Evolutionary conservation across 2,888 invertebrate species (phyloP), one percentile per base, ranked within the genome.

Genomic region (Notocelia uddmanniana): DNA sequence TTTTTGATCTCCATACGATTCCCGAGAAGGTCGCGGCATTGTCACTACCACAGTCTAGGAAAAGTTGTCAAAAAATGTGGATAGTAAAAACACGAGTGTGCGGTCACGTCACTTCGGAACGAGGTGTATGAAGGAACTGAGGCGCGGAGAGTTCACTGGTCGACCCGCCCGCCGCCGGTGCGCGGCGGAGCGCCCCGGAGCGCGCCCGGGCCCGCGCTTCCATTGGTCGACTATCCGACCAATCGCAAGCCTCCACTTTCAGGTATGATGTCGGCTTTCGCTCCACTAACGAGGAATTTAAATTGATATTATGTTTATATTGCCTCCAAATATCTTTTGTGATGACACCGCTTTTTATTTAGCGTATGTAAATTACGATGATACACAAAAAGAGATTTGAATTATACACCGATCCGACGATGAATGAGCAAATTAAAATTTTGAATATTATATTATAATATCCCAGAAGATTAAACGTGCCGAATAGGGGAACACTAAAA

Each of bases 1-100:
- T 90, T 99, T 99, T 91, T 98, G 97, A 89, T 98, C 98, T 89
- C 98, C 98, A 93, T 98, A 98, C 69, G 98, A 97, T 91, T 98
- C 98, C 82, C 98, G 96, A 83, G 98, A 97, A 80, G 98, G 98
- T 87, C 98, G 96, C 89, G 99, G 99, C 99, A 99, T 99, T 74
- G 78, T 92, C 90, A 88, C 91, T 87, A 78, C 76, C 81, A 81
- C 80, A 74, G 76, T 73, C 73, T 62, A 15, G 37, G 11, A 54
- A 67, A 77, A 77, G 73, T 76, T 71, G 80, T 75, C 73, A 80
- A 73, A 83, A 76, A 78, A 63, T 78, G 77, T 79, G 71, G 75
- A 74, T 63, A 80, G 81, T 76, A 82, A 84, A 79, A 82, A 79
- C 86, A 84, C 89, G 79, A 76, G 69, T 77, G 78, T 80, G 81